These are phyloP conservation scores for Diadema setosum DNA, from an alignment of 35 echinoderm and acorn worm genomes.

Conservation along the genomic window DNA sequence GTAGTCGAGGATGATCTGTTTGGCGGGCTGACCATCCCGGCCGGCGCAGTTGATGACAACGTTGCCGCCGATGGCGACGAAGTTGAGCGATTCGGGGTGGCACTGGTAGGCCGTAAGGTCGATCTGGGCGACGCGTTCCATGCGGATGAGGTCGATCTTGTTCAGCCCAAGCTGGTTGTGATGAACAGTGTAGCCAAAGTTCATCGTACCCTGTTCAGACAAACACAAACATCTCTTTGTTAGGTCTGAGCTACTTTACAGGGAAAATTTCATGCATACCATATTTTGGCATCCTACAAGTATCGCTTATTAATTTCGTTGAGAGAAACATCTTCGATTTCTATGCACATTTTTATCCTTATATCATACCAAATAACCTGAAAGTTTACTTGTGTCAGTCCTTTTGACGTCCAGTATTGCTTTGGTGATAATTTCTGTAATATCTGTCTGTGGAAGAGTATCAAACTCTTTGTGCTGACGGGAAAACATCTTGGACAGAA, in stretches of 20 bases:
- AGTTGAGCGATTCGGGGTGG: conserved; percentile 73
- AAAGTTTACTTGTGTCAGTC: no score
- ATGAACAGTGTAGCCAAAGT: conserved; percentile 71
- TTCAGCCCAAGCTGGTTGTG: conserved; percentile 55
- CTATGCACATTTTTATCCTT: no score
- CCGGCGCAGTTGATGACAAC: conserved; percentile 80
- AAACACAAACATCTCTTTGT: conserved; percentile 67
- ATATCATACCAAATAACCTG: no score
- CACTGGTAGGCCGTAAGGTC: conserved; percentile 70
- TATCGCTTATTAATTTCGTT: no score
- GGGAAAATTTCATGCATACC: no score
- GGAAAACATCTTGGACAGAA: no score
- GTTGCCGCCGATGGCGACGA: conserved; percentile 72
- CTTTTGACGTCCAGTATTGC: no score
- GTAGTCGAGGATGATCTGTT: conserved; percentile 84
- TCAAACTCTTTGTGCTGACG: no score
- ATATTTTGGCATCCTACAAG: no score
- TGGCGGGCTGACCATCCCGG: not conserved
- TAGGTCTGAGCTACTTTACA: no score
- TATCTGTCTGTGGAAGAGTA: no score
- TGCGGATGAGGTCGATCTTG: conserved; percentile 60
- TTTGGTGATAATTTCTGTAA: no score
- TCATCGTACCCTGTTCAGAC: conserved; percentile 42
- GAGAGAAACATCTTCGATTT: not conserved
- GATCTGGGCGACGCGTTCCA: conserved; percentile 49